phyloP scores from a whole-genome alignment of 2,797 vertebrate species.

The Tokudaia muenninki region DNA sequence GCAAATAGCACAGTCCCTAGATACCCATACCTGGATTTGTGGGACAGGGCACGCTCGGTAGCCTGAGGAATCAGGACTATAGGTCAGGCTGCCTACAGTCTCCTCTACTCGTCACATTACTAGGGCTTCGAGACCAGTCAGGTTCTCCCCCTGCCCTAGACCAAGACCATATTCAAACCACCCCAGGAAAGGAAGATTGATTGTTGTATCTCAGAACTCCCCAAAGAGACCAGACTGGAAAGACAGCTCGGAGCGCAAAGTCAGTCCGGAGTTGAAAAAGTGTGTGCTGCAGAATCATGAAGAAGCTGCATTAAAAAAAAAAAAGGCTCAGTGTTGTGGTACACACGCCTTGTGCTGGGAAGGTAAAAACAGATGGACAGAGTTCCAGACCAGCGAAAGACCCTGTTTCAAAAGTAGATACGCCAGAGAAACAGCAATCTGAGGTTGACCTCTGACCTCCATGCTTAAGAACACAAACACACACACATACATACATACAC shows the following conservation, averaged over 20 bases:
- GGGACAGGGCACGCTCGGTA: not conserved
- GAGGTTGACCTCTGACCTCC: not conserved
- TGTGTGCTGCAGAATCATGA: not conserved
- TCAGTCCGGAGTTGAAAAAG: not conserved
- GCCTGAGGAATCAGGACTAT: rapidly evolving
- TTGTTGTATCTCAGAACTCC: not conserved
- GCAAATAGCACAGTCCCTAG: not conserved
- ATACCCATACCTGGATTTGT: not conserved
- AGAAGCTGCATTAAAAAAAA: not conserved
- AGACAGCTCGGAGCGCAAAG: not conserved
- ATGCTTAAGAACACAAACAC: not conserved
- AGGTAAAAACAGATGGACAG: not conserved
- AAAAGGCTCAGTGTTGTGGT: not conserved
- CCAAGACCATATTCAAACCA: not conserved
- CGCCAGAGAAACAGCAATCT: not conserved
- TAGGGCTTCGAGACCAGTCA: not conserved
- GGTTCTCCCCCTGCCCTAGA: not conserved
- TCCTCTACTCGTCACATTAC: not conserved
- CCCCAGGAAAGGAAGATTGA: not conserved
- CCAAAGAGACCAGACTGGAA: not conserved
- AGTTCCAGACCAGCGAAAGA: not conserved
- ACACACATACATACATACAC: not conserved
- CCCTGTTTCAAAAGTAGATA: not conserved
- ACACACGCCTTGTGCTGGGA: not conserved
- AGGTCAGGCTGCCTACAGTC: not conserved